Base-by-base conservation (phyloP, 2,113 vertebrate genomes). In the Pygoscelis adeliae region DNA sequence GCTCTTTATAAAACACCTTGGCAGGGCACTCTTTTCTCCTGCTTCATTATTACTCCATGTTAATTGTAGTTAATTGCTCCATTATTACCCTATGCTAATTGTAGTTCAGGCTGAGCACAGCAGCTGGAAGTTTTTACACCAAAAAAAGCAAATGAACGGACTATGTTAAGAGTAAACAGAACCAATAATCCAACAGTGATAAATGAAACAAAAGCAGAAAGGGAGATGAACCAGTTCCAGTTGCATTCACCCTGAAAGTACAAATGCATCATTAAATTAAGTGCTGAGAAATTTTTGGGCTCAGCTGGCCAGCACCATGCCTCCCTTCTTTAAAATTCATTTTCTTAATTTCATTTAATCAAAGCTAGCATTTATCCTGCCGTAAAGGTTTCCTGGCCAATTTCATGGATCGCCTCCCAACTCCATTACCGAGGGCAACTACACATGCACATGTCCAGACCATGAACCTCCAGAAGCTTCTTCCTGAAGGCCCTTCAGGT, bases 321-420 rank as follows among this genome's bases (percentile, higher is more conserved):
- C 38, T 77, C 86, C 25, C 87, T 83, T 73, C 66, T 95, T 97
- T 85, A 95, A 94, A 93, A 91, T 86, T 83, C 32, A 87, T 95
- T 95, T 93, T 70, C 77, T 93, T 95, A 40, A 97, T 93, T 96
- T 77, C 77, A 22, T 26, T 88, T 79, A 46, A 92, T 85, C 87
- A 70, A 38, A 77, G n/a, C 38, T 49, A 52, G 6, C 32, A 49
- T 72, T 96, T 95, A 10, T 52, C 66, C 87, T 82, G 74, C 81
- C 10, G 4, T 69, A 65, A 94, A 95, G 38, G 55, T 79, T 77
- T 91, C 73, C 89, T 13, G 74, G n/a, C 86, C 74, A 94, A 80
- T 97, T 95, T 97, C 94, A 95, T 73, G 87, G 93, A 58, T 97
- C 81, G 66, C 38, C 74, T 96, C 95, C 71, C 91, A 96, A 27